A percentile compares a stretch with the other conserved stretches of the same genome.
Conservation (phyloP, 2,113 vertebrate species). For the Rhinogobius similis region DNA sequence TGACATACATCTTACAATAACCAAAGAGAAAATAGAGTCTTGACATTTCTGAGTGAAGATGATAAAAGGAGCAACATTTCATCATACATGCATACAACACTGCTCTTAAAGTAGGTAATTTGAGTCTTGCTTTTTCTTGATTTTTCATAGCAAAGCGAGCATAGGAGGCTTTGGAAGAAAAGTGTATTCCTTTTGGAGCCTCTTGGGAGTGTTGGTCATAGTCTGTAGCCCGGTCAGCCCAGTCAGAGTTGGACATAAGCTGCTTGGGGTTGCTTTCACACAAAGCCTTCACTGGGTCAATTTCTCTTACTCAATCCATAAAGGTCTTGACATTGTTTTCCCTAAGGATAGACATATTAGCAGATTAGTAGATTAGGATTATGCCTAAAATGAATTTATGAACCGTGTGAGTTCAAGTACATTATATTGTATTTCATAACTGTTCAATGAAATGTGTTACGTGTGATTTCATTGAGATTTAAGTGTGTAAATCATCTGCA, state of each 20-base stretch:
- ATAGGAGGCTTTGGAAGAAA: neutral
- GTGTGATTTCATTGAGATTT: no score
- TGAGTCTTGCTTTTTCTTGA: constrained; percentile 10
- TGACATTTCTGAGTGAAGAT: neutral
- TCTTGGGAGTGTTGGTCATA: constrained; percentile 29
- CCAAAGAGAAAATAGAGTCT: neutral
- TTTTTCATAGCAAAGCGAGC: neutral
- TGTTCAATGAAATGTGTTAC: no score
- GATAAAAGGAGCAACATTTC: neutral
- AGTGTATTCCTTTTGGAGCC: neutral
- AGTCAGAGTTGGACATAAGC: constrained; percentile 39
- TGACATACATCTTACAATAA: neutral
- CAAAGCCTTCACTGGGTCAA: constrained; percentile 58
- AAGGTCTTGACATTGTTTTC: constrained; percentile 5
- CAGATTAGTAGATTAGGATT: neutral
- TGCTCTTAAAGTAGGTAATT: constrained; percentile 1
- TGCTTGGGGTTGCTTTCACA: constrained; percentile 46
- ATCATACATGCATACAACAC: constrained; percentile 5
- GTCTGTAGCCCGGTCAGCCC: constrained; percentile 30
- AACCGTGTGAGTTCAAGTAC: constrained; percentile 17
- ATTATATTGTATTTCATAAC: no score
- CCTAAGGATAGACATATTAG: neutral
- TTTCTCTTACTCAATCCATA: constrained; percentile 37
- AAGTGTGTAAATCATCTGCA: no score
- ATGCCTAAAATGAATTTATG: neutral